phyloP scores from a whole-genome alignment of 2,797 vertebrate species.

The Phoxinus dragarum region DNA sequence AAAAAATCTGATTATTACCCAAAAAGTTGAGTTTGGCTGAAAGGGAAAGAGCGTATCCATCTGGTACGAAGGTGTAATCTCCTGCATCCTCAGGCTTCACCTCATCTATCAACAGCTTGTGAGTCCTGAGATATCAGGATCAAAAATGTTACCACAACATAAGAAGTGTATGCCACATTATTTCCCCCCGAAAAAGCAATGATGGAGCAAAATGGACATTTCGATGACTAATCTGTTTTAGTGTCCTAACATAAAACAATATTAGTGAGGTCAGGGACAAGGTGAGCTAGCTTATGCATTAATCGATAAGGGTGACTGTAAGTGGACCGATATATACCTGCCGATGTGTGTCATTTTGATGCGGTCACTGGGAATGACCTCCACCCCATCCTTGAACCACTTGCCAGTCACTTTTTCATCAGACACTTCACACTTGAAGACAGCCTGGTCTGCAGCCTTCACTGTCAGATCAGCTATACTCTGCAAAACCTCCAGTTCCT shows the following conservation, averaged over 20 bases:
- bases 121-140: slow-evolving; percentile 74
- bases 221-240: background rate
- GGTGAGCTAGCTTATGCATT: slow-evolving; percentile 21
- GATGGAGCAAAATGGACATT: background rate
- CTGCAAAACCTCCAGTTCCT: slow-evolving; percentile 88
- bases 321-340: slow-evolving; percentile 78
- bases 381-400: slow-evolving; percentile 89
- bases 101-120: slow-evolving; percentile 88
- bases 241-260: background rate
- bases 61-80: slow-evolving; percentile 89
- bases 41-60: slow-evolving; percentile 86
- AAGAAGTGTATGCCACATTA: slow-evolving; percentile 61
- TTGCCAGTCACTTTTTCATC: slow-evolving; percentile 91
- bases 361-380: slow-evolving; percentile 83
- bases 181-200: slow-evolving; percentile 61
- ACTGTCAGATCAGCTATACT: slow-evolving; percentile 88
- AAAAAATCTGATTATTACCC: slow-evolving; percentile 71
- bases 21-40: slow-evolving; percentile 93
- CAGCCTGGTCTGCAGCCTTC: slow-evolving; percentile 86
- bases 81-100: slow-evolving; percentile 86
- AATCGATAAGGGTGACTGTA: slow-evolving; percentile 18
- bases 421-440: slow-evolving; percentile 94
- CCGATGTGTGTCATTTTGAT: slow-evolving; percentile 87
- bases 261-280: background rate
- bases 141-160: slow-evolving; percentile 58